Conservation (phyloP, 2,888 invertebrate species). For the Amitus sp. region DNA sequence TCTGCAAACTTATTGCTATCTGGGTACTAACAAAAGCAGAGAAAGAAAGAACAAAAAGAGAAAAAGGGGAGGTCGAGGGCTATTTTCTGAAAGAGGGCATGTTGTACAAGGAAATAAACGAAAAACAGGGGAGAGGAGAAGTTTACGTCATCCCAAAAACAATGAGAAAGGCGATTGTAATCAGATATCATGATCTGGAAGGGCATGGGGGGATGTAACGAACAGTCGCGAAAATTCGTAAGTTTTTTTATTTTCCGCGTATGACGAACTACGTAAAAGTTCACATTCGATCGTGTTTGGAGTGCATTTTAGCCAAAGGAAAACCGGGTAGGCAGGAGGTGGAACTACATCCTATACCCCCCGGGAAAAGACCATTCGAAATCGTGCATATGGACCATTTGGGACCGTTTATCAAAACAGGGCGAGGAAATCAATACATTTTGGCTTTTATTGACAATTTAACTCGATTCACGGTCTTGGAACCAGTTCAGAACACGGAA, state of each 20-base stretch:
- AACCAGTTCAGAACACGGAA: no score
- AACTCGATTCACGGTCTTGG: constrained; percentile 21
- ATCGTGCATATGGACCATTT: constrained; percentile 33
- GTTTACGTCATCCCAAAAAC: constrained; percentile 24
- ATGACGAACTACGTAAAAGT: constrained; percentile 9
- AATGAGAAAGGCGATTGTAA: constrained; percentile 28
- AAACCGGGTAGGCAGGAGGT: constrained; percentile 12
- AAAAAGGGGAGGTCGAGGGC: constrained; percentile 10
- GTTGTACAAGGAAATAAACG: constrained; percentile 12
- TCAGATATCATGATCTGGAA: constrained; percentile 26
- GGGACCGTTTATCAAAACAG: constrained; percentile 28
- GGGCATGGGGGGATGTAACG: constrained; percentile 22
- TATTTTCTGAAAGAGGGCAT: constrained; percentile 15
- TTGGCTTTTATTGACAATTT: constrained; percentile 28
- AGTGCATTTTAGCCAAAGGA: constrained; percentile 16
- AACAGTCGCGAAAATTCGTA: background rate
- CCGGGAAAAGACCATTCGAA: constrained; percentile 14
- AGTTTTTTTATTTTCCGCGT: constrained; percentile 10
- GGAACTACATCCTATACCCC: constrained; percentile 9
- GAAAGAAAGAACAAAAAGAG: background rate
- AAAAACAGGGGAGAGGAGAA: background rate
- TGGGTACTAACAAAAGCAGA: no score
- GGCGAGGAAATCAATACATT: constrained; percentile 21
- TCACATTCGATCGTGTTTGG: constrained; percentile 12
- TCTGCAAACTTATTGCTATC: no score